Evolutionary conservation across 2,797 vertebrate genomes (phyloP).

Genomic region (Dipus sagitta): DNA sequence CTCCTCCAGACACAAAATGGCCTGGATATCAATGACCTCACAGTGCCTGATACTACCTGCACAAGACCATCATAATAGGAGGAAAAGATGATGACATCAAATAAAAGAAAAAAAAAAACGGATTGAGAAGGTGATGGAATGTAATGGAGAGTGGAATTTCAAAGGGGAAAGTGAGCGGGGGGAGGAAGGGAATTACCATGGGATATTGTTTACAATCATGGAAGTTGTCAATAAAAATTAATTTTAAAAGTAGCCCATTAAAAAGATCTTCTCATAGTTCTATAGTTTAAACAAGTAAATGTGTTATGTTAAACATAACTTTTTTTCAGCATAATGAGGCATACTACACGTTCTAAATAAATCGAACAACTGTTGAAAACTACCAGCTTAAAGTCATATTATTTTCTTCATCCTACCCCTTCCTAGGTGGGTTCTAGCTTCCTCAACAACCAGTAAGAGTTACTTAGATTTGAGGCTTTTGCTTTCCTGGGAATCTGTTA

Average conservation of each 20-base stretch:
- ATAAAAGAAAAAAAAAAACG: too few species aligned
- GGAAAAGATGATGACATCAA: too few species aligned
- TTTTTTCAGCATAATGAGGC: conserved; percentile 3
- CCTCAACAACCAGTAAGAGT: conserved; percentile 5
- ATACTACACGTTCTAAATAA: neutral
- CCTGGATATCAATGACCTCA: too few species aligned
- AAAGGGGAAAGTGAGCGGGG: too few species aligned
- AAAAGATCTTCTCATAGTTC: conserved; percentile 27
- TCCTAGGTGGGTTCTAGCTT: neutral
- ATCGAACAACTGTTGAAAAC: neutral
- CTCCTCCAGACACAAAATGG: too few species aligned
- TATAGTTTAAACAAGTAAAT: conserved; percentile 31
- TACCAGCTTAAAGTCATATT: neutral
- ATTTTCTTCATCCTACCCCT: neutral
- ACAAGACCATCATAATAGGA: too few species aligned
- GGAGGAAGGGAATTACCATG: too few species aligned
- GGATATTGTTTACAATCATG: too few species aligned
- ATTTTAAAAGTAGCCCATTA: neutral
- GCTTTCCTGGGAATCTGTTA: conserved; percentile 22
- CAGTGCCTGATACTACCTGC: too few species aligned
- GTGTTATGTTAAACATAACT: neutral
- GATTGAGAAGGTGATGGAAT: too few species aligned
- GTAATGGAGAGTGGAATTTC: too few species aligned
- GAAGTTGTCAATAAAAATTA: too few species aligned
- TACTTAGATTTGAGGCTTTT: conserved; percentile 6